phyloP scores from a whole-genome alignment of 2,113 vertebrate species.

The Oryzias curvinotus region DNA sequence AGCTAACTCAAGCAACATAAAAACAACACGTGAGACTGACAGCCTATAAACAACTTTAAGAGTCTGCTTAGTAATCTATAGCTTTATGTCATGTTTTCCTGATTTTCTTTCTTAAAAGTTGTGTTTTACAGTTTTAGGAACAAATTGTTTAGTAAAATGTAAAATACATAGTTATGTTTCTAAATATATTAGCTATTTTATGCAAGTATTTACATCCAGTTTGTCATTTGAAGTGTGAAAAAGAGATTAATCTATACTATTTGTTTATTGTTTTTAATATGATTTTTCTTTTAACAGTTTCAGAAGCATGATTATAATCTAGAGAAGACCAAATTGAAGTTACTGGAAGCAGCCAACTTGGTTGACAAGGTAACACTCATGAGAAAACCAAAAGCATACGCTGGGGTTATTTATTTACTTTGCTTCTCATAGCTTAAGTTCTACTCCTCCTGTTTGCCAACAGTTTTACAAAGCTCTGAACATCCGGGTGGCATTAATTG shows the following conservation, averaged over 20 bases:
- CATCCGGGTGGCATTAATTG: slow-evolving; percentile 92
- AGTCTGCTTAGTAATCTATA: too few relatives aligned
- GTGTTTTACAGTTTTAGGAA: too few relatives aligned
- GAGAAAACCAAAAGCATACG: not conserved
- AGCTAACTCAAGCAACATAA: too few relatives aligned
- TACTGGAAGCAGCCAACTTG: slow-evolving; percentile 91
- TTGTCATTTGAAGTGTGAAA: not conserved
- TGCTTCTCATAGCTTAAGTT: not conserved
- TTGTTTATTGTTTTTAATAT: slow-evolving; percentile 3
- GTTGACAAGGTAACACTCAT: slow-evolving; percentile 88
- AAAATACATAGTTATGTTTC: too few relatives aligned
- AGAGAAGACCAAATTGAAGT: slow-evolving; percentile 82
- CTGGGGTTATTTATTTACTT: not conserved
- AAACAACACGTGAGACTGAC: too few relatives aligned
- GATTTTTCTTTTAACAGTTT: slow-evolving; percentile 77
- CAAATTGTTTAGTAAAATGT: too few relatives aligned
- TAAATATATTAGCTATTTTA: too few relatives aligned
- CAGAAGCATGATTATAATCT: slow-evolving; percentile 79
- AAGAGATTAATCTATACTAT: not conserved
- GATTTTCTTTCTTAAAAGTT: too few relatives aligned
- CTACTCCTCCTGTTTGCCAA: not conserved
- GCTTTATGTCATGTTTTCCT: too few relatives aligned
- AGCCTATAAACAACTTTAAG: too few relatives aligned
- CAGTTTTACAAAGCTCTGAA: slow-evolving; percentile 92
- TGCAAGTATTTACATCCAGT: too few relatives aligned